Conservation (phyloP, 2,797 vertebrate genomes). For the Onychomys leucogaster region DNA sequence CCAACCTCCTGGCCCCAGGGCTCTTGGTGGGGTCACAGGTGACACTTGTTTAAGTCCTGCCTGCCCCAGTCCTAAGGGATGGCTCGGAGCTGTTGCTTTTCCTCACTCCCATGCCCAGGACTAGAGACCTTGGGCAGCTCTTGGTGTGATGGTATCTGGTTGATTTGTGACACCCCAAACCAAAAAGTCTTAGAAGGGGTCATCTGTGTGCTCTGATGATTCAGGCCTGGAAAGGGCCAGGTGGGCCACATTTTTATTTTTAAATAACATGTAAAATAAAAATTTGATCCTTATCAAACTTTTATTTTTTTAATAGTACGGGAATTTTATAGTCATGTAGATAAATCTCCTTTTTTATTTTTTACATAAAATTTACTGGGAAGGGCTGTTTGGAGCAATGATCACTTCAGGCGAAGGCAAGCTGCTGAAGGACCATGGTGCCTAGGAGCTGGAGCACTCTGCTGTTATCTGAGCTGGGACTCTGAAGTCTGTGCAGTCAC, state of each 20-base stretch:
- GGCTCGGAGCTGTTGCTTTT: neutral
- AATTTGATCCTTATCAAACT: neutral
- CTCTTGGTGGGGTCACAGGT: neutral
- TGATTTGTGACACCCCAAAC: neutral
- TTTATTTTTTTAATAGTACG: neutral
- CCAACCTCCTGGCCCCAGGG: neutral
- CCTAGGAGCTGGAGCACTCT: neutral
- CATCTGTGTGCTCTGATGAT: neutral
- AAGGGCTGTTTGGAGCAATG: neutral
- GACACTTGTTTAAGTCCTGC: neutral
- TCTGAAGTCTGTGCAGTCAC: neutral
- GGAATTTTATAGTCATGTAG: neutral
- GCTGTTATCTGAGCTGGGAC: neutral
- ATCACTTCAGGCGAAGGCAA: neutral
- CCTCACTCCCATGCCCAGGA: neutral
- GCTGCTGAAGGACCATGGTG: neutral
- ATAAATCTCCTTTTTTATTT: neutral
- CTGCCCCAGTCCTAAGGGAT: neutral
- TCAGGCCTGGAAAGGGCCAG: neutral
- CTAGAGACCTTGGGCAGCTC: neutral
- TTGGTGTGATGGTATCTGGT: neutral
- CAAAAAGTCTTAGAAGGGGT: no score
- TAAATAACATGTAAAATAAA: neutral
- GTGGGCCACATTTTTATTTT: neutral
- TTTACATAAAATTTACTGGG: neutral